These are phyloP conservation scores for Polypedilum vanderplanki DNA, from an alignment of 1,140 invertebrate species.

Conservation along the genomic window DNA sequence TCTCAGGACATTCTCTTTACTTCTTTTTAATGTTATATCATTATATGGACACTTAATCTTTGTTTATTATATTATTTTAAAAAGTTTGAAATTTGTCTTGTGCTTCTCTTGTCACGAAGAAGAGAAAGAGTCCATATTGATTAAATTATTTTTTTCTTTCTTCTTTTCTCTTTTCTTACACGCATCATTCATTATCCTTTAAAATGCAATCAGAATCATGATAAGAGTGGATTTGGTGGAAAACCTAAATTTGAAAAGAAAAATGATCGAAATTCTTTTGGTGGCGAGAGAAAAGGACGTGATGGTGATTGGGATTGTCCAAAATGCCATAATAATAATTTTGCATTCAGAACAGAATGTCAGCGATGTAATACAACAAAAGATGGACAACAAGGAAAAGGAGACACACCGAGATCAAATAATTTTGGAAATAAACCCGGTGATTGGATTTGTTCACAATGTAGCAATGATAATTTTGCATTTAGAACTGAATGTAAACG, in stretches of 20 bases:
- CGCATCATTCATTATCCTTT: background rate
- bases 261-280: constrained; percentile 33
- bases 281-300: constrained; percentile 20
- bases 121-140: background rate
- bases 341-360: constrained; percentile 28
- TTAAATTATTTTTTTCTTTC: background rate
- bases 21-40: background rate
- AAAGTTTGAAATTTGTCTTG: background rate
- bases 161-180: background rate
- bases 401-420: constrained; percentile 26
- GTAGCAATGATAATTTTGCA: constrained; percentile 7
- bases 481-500: constrained; percentile 32
- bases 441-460: constrained; percentile 1
- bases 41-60: background rate
- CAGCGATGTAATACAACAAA: constrained; percentile 33
- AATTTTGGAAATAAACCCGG: constrained; percentile 24
- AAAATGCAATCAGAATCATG: background rate
- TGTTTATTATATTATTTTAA: background rate
- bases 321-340: constrained; percentile 33
- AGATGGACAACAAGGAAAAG: constrained; percentile 35
- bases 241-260: constrained; percentile 32
- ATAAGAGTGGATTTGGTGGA: constrained; percentile 26
- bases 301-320: constrained; percentile 32
- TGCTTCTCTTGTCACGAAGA: background rate
- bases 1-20: background rate